Percentiles rank a stretch among this genome's conserved stretches.
Conservation (phyloP, 2,888 invertebrate genomes). For the Polyommatus icarus region DNA sequence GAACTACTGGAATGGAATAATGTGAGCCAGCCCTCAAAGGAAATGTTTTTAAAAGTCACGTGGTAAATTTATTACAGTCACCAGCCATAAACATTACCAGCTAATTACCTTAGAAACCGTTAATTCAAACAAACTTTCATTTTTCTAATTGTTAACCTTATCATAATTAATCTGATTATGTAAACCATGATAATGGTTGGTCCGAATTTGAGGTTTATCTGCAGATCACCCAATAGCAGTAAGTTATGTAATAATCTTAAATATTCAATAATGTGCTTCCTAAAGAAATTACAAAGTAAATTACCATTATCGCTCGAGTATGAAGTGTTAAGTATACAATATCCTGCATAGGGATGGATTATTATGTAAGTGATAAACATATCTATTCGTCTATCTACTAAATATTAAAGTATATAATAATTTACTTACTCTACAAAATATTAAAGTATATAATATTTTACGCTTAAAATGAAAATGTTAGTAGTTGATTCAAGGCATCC, state of each 20-base stretch:
- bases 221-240: background rate
- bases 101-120: background rate
- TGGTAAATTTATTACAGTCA: no score
- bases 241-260: constrained; percentile 6
- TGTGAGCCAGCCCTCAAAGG: no score
- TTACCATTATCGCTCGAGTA: background rate
- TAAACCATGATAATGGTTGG: constrained; percentile 22
- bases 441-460: no score
- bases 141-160: constrained; percentile 26
- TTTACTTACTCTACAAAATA: no score
- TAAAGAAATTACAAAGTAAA: background rate
- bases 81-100: no score
- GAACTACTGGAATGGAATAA: no score
- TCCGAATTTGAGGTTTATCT: constrained; percentile 16
- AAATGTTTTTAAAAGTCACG: background rate
- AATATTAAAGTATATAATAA: no score
- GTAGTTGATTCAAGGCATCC: background rate
- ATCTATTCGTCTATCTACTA: no score
- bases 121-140: constrained; percentile 10
- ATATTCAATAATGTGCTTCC: constrained; percentile 21
- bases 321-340: background rate
- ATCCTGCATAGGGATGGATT: background rate
- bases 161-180: constrained; percentile 30
- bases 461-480: no score
- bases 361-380: no score